A percentile compares a stretch with the other conserved stretches of the same genome.
Evolutionary conservation across 2,113 vertebrate genomes (phyloP).

Genomic region (Todiramphus saurophagus): DNA sequence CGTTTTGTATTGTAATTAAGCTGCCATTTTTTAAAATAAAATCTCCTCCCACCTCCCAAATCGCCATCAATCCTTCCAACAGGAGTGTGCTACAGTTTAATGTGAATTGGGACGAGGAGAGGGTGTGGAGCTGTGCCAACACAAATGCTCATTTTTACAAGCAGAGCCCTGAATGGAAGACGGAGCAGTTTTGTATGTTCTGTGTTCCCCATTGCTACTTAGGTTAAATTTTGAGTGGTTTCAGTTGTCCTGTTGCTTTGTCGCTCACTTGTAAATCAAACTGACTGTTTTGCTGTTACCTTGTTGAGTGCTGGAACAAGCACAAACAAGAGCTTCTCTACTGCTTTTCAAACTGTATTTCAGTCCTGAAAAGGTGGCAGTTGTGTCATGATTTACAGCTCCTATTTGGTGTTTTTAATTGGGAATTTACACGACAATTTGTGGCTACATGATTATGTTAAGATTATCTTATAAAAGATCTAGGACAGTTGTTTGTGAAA

Average conservation of each 20-base stretch:
- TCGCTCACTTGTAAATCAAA: background rate
- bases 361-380: constrained; percentile 5
- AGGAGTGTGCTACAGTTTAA: background rate
- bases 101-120: constrained; percentile 18
- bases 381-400: constrained; percentile 58
- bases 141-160: constrained; percentile 3
- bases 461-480: constrained; percentile 74
- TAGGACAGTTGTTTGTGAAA: constrained; percentile 73
- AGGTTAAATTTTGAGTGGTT: background rate
- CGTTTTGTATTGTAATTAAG: constrained; percentile 37
- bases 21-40: background rate
- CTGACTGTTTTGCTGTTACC: background rate
- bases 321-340: background rate
- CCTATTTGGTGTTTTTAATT: constrained; percentile 67
- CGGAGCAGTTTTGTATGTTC: background rate
- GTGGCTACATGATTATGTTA: constrained; percentile 68
- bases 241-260: background rate
- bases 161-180: background rate
- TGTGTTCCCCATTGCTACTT: background rate
- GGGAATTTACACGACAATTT: constrained; percentile 68
- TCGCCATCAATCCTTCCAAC: background rate
- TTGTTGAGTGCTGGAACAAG: background rate
- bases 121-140: constrained; percentile 10
- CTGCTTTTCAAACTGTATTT: background rate
- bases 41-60: constrained; percentile 7